These are phyloP conservation scores for Bubo scandiacus DNA, from an alignment of 2,113 vertebrate species.

Conservation along the genomic window DNA sequence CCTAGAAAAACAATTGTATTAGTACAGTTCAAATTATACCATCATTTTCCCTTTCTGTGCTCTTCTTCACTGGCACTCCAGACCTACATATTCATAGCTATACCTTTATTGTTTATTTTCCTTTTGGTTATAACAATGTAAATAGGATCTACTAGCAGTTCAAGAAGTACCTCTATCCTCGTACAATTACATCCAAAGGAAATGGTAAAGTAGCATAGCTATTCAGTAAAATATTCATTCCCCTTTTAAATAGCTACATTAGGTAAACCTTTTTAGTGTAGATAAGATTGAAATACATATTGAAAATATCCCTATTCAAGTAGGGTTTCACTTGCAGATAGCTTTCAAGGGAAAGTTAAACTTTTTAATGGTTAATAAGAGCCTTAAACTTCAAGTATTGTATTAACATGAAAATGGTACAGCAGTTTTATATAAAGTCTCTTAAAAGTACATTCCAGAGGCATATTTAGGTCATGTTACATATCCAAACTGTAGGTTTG, in stretches of 20 bases:
- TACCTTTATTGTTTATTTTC: neutral
- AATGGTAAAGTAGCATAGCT: neutral
- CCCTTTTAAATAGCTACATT: neutral
- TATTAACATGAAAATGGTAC: neutral
- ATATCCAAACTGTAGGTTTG: neutral
- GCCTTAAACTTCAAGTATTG: neutral
- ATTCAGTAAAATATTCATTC: neutral
- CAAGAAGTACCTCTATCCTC: neutral
- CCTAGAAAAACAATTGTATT: neutral
- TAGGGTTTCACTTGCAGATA: neutral
- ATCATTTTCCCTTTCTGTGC: neutral
- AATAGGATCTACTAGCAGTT: neutral
- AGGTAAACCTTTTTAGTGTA: neutral
- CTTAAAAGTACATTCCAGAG: neutral
- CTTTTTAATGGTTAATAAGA: neutral
- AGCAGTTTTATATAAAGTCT: neutral
- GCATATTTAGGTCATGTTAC: neutral
- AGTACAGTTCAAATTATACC: neutral
- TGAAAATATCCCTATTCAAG: neutral
- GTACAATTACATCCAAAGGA: neutral
- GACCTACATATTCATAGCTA: neutral
- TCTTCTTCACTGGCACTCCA: neutral
- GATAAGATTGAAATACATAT: neutral
- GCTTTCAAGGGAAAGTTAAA: neutral
- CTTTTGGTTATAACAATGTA: neutral